A percentile compares a stretch with the other conserved stretches of the same genome.
These are phyloP conservation scores for Pterocles orientalis DNA, from an alignment of 2,113 vertebrate genomes.

Conservation along the genomic window DNA sequence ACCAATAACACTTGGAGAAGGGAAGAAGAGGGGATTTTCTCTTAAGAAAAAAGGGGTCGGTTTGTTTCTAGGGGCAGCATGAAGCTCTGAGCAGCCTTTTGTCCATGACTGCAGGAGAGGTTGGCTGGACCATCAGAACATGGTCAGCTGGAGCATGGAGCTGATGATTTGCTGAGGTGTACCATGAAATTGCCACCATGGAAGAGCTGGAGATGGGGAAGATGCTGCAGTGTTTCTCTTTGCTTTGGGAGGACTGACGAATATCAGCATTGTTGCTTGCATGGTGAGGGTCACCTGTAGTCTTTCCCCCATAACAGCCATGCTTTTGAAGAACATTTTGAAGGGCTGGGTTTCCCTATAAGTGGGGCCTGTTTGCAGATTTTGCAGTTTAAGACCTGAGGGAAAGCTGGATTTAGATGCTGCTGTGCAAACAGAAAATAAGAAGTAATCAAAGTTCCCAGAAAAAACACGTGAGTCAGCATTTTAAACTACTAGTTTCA, in stretches of 20 bases:
- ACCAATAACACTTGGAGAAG: neutral
- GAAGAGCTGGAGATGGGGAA: neutral
- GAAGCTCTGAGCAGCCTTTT: neutral
- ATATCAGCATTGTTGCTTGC: neutral
- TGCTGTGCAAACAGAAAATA: conserved; percentile 12
- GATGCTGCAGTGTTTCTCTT: neutral
- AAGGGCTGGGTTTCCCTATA: neutral
- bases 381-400: neutral
- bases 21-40: neutral
- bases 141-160: neutral
- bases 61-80: neutral
- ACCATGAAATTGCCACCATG: neutral
- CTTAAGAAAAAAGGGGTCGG: neutral
- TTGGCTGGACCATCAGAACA: neutral
- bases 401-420: conserved; percentile 6
- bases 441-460: neutral
- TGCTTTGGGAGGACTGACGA: neutral
- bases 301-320: neutral
- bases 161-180: conserved; percentile 40
- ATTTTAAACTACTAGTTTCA: neutral
- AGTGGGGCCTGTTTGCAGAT: neutral
- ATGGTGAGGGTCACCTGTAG: neutral
- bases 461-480: neutral
- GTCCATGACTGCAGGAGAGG: neutral
- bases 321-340: neutral